Base-by-base conservation (phyloP, 2,113 vertebrate species). In the Alosa alosa region DNA sequence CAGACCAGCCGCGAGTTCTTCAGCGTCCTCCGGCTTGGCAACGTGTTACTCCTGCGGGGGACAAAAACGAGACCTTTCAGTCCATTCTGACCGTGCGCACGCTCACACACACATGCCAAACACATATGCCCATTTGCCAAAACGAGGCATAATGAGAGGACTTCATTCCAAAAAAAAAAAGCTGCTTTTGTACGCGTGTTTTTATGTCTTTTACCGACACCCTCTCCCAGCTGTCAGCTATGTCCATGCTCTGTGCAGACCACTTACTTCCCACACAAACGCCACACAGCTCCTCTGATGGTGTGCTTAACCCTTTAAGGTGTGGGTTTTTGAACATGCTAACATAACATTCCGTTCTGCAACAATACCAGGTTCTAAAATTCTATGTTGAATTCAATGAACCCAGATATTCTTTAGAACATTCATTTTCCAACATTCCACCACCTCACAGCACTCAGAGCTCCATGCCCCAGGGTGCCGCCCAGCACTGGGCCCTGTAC, bases 1-100 rank as follows among this genome's bases (percentile, higher is more conserved):
- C 97, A 98, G 86, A 99, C 96, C 89, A 99, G 92, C 90, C 98
- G 94, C 0, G 98, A 98, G 93, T 99, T 99, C 92, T 98, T 99
- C 92, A 99, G 92, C 0, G 97, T 97, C 91, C 96, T 96, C 91
- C 97, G 95, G 92, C 96, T 97, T 3, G 97, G 97, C 86, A 99
- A 93, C 0, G 97, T 98, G 92, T 97, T 98, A 6, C 95, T 97
- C 89, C 98, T 99, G 92, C 82, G 82, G 82, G 86, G 1, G 78
- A 52, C 1, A 82, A 41, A 78, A 31, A 57, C 78, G 46, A 81
- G 82, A 39, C 50, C 15, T 57, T 84, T 6, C 49, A 47, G 0
- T 45, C 25, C 41, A 4, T 4, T 44, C 41, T 4, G 41, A 44
- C 41, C 41, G 41, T 4, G 41, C 41, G 41, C 41, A 44, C 41